A percentile compares a stretch with the other conserved stretches of the same genome.
These are phyloP conservation scores for Cavia porcellus DNA, from an alignment of 2,113 vertebrate species.

Conservation along the genomic window DNA sequence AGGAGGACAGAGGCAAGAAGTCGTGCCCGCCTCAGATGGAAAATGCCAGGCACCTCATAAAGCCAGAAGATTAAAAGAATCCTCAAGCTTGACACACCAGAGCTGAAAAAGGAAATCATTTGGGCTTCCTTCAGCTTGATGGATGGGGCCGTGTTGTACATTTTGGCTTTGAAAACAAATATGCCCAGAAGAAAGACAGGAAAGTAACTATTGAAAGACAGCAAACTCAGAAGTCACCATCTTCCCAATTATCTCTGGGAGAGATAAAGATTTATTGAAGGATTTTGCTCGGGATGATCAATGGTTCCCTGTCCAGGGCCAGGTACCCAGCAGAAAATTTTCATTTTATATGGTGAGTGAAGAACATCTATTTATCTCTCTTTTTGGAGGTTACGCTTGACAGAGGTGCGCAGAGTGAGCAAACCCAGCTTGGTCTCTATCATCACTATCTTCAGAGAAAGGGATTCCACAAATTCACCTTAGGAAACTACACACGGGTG, in stretches of 20 bases:
- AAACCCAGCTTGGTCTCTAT: conserved; percentile 45
- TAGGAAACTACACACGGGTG: not conserved
- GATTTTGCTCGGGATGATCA: conserved; percentile 81
- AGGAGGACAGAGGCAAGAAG: not conserved
- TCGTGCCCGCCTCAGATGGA: not conserved
- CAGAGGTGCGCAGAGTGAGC: conserved; percentile 29
- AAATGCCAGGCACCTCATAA: not conserved
- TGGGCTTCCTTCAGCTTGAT: conserved; percentile 6
- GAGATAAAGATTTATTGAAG: conserved; percentile 83
- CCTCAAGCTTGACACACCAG: not conserved
- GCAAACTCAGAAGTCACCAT: conserved; percentile 37
- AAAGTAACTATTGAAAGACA: not conserved
- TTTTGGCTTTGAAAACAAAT: conserved; percentile 69
- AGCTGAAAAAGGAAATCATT: conserved; percentile 66
- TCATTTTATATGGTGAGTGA: conserved; percentile 69
- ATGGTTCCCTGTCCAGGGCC: conserved; percentile 63
- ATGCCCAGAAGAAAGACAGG: conserved; percentile 10
- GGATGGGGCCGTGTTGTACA: not conserved
- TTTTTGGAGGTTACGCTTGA: conserved; percentile 70
- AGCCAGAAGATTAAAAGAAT: conserved; percentile 59
- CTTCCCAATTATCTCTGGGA: conserved; percentile 67
- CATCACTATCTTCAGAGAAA: not conserved
- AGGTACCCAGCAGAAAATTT: conserved; percentile 73
- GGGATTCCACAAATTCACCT: not conserved
- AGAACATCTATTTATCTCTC: conserved; percentile 79